Conservation (phyloP, 2,888 invertebrate species). For the Andrena trimmerana region DNA sequence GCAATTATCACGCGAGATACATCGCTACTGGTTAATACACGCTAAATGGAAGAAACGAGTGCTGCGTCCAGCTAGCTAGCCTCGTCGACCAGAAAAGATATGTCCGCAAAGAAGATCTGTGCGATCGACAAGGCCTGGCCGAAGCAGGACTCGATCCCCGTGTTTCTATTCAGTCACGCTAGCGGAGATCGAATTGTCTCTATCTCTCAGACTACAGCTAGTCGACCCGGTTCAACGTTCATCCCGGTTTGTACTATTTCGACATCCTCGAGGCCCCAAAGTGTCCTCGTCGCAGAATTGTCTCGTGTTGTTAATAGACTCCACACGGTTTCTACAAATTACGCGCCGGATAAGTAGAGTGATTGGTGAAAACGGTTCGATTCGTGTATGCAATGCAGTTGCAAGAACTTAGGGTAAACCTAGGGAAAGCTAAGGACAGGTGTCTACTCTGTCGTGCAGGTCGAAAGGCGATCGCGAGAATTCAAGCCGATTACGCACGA, state of each 20-base stretch:
- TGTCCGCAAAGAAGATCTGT: slow-evolving; percentile 23
- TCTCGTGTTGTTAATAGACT: slow-evolving; percentile 29
- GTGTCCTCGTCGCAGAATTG: slow-evolving; percentile 36
- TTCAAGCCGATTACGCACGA: not conserved
- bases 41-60: slow-evolving; percentile 50
- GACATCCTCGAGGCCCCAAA: slow-evolving; percentile 47
- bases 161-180: slow-evolving; percentile 45
- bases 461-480: slow-evolving; percentile 9
- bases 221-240: slow-evolving; percentile 57
- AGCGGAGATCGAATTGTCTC: slow-evolving; percentile 42
- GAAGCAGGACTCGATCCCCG: slow-evolving; percentile 36
- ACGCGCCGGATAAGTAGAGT: not conserved
- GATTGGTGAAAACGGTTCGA: slow-evolving; percentile 5
- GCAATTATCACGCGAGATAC: slow-evolving; percentile 66
- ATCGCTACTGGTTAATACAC: slow-evolving; percentile 64
- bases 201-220: slow-evolving; percentile 31
- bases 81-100: slow-evolving; percentile 12
- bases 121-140: slow-evolving; percentile 31
- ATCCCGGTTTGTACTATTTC: slow-evolving; percentile 63
- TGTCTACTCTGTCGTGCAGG: not conserved
- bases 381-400: slow-evolving; percentile 9
- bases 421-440: not conserved
- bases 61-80: slow-evolving; percentile 9
- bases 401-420: not conserved
- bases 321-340: slow-evolving; percentile 3